Evolutionary conservation across 1,140 invertebrate species (phyloP).

Genomic region (Drosophila littoralis): DNA sequence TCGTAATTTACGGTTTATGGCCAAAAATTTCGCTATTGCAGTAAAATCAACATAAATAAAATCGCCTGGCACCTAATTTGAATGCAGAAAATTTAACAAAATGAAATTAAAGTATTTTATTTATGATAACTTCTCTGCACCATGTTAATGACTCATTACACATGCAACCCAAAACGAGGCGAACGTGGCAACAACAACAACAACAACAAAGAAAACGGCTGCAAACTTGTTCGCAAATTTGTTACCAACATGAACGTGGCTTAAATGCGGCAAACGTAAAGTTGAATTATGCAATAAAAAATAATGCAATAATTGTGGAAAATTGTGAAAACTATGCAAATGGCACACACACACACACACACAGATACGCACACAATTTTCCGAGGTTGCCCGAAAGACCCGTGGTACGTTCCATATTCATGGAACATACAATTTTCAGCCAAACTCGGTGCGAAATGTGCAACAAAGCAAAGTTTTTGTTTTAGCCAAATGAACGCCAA

Average conservation of each 20-base stretch:
- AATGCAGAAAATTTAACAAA: constrained; percentile 65
- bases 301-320: constrained; percentile 71
- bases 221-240: constrained; percentile 68
- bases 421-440: neutral
- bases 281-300: constrained; percentile 76
- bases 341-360: constrained; percentile 38
- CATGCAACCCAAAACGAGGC: constrained; percentile 67
- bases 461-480: constrained; percentile 19
- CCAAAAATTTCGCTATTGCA: neutral
- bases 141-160: constrained; percentile 80
- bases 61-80: constrained; percentile 69
- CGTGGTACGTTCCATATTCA: neutral
- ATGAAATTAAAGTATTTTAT: constrained; percentile 45
- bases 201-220: neutral
- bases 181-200: constrained; percentile 15
- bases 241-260: constrained; percentile 71
- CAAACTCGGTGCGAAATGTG: constrained; percentile 3
- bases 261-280: constrained; percentile 77
- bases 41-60: constrained; percentile 68
- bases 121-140: constrained; percentile 56
- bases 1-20: constrained; percentile 13
- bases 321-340: constrained; percentile 61
- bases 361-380: neutral
- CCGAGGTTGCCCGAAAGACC: too few relatives aligned
- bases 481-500: constrained; percentile 22